A percentile compares a stretch with the other conserved stretches of the same genome.
Evolutionary conservation across 1,140 invertebrate species (phyloP).

Genomic region (Apocrypta bakeri): DNA sequence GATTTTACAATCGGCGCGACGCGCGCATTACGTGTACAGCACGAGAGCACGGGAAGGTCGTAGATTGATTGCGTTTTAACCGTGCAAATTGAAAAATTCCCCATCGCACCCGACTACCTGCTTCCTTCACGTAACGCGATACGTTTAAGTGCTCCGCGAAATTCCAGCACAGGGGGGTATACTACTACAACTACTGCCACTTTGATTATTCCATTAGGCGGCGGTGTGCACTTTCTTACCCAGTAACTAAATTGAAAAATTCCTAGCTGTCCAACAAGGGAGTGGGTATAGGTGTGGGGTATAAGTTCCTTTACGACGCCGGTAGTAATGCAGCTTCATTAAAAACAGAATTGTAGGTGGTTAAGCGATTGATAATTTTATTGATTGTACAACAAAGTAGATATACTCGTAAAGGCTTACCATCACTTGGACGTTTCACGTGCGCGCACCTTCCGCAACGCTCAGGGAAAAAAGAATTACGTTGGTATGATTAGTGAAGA

Average conservation of each 20-base stretch:
- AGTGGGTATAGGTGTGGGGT: background rate
- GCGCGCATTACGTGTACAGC: slow-evolving; percentile 39
- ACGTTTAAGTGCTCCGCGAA: slow-evolving; percentile 43
- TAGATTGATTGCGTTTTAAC: slow-evolving; percentile 58
- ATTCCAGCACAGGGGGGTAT: slow-evolving; percentile 7
- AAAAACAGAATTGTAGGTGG: background rate
- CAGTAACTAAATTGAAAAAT: slow-evolving; percentile 36
- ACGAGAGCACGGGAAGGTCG: slow-evolving; percentile 36
- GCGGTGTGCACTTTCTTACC: background rate
- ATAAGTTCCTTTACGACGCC: slow-evolving; percentile 39
- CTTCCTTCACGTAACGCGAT: slow-evolving; percentile 42
- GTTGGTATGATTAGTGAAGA: background rate
- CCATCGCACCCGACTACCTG: slow-evolving; percentile 14
- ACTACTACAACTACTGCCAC: background rate
- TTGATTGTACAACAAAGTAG: no score
- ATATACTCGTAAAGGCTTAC: no score
- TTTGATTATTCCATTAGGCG: slow-evolving; percentile 38
- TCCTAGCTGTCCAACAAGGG: slow-evolving; percentile 28
- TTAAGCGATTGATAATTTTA: no score
- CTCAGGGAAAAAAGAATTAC: background rate
- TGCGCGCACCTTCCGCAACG: no score
- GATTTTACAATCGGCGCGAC: slow-evolving; percentile 60
- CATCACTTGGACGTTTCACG: no score
- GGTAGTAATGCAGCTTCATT: slow-evolving; percentile 17
- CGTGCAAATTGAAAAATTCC: slow-evolving; percentile 58